phyloP scores from a whole-genome alignment of 2,888 invertebrate genomes.

The Embidobia sp. region DNA sequence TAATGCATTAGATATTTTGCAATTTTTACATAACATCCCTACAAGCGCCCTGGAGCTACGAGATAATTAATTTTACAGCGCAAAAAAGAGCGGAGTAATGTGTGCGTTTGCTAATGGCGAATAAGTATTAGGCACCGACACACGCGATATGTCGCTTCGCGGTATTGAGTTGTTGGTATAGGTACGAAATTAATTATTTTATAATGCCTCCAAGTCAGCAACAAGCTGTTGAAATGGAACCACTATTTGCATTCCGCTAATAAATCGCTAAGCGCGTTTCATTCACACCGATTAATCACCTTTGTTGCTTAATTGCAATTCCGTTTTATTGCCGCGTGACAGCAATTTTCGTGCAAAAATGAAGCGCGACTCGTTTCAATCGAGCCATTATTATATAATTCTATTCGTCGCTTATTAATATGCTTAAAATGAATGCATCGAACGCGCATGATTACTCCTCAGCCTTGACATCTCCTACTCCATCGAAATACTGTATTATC shows the following conservation, averaged over 20 bases:
- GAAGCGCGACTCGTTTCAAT: too few species aligned
- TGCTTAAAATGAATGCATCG: conserved; percentile 30
- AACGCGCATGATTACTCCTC: conserved; percentile 27
- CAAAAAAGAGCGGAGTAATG: neutral
- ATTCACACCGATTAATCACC: too few species aligned
- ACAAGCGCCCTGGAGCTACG: conserved; percentile 1
- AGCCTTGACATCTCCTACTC: conserved; percentile 43
- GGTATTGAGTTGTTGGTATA: conserved; percentile 20
- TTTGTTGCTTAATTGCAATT: too few species aligned
- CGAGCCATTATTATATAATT: conserved; percentile 41
- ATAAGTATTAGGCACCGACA: conserved; percentile 1
- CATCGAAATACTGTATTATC: conserved; percentile 33
- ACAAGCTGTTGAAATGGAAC: neutral
- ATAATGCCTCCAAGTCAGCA: neutral
- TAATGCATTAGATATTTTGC: neutral
- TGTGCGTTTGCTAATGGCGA: neutral
- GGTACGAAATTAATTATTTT: conserved; percentile 26
- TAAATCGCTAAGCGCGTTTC: neutral
- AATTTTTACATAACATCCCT: conserved; percentile 7
- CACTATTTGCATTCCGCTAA: neutral
- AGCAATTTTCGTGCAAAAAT: too few species aligned
- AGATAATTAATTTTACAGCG: conserved; percentile 15
- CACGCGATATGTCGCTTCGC: conserved; percentile 3
- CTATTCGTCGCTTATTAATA: conserved; percentile 30
- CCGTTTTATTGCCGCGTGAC: too few species aligned